Evolutionary conservation across 2,797 vertebrate species (phyloP).

Genomic region (Xerus rutilus): DNA sequence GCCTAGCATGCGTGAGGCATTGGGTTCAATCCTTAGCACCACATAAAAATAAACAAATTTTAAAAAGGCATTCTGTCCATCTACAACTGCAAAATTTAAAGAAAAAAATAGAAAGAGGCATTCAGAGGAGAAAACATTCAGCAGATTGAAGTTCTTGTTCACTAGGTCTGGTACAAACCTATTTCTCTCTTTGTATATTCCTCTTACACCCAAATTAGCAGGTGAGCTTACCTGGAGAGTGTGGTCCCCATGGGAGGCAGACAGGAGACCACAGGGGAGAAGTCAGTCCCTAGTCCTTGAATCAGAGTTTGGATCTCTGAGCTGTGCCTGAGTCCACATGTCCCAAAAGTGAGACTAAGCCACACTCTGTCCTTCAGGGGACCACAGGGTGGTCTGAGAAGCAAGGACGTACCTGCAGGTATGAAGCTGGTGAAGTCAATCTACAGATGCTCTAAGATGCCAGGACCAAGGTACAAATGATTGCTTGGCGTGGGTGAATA

Average conservation of each 20-base stretch:
- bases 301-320: not conserved
- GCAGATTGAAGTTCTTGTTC: not conserved
- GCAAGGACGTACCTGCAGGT: constrained; percentile 14
- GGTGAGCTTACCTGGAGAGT: not conserved
- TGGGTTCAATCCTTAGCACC: too few species aligned
- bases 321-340: not conserved
- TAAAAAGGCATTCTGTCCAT: too few species aligned
- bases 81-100: too few species aligned
- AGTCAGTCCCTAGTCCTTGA: not conserved
- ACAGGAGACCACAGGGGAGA: not conserved
- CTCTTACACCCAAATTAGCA: not conserved
- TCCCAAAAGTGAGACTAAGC: not conserved
- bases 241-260: not conserved
- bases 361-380: not conserved
- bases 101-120: not conserved
- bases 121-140: not conserved
- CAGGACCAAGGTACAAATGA: not conserved
- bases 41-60: too few species aligned
- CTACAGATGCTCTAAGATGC: constrained; percentile 55
- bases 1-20: too few species aligned
- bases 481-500: too few species aligned
- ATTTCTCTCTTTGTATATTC: not conserved
- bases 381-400: not conserved
- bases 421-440: not conserved
- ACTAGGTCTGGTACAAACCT: not conserved